Conservation (phyloP, 2,797 vertebrate species). For the Gallinago stenura region DNA sequence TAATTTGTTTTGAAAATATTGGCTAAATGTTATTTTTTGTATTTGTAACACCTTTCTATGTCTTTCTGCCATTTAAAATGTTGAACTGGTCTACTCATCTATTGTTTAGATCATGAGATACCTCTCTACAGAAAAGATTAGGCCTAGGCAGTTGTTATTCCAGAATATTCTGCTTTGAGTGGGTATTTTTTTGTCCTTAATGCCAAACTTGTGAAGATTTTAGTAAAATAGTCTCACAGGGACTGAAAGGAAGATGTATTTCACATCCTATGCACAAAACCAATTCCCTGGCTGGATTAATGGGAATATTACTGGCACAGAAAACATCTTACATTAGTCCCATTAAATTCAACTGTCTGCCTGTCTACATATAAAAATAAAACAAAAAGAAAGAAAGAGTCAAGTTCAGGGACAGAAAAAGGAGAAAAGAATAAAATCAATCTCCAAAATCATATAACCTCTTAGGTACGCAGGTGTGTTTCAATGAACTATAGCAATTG, state of each 20-base stretch:
- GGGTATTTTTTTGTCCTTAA: slow-evolving; percentile 69
- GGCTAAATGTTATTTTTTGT: not conserved
- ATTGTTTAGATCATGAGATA: slow-evolving; percentile 47
- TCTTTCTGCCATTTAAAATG: slow-evolving; percentile 28
- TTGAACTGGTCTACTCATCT: slow-evolving; percentile 26
- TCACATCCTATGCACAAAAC: slow-evolving; percentile 76
- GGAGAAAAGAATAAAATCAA: slow-evolving; percentile 50
- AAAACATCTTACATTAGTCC: slow-evolving; percentile 67
- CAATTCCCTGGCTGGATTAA: slow-evolving; percentile 78
- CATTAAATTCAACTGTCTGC: slow-evolving; percentile 73
- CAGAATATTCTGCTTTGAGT: slow-evolving; percentile 64
- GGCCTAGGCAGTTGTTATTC: slow-evolving; percentile 58
- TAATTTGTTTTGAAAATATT: not conserved
- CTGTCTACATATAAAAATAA: slow-evolving; percentile 70
- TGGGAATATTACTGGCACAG: slow-evolving; percentile 73
- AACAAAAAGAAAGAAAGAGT: slow-evolving; percentile 43
- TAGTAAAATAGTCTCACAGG: slow-evolving; percentile 73
- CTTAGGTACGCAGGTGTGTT: slow-evolving; percentile 73
- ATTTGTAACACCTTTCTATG: not conserved
- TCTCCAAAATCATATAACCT: slow-evolving; percentile 75
- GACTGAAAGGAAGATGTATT: slow-evolving; percentile 68
- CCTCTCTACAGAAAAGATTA: slow-evolving; percentile 55
- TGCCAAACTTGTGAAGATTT: slow-evolving; percentile 71
- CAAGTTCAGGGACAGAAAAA: slow-evolving; percentile 39
- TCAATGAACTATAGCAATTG: slow-evolving; percentile 77